phyloP scores from a whole-genome alignment of 2,797 vertebrate genomes.

The Anolis apletophallus region DNA sequence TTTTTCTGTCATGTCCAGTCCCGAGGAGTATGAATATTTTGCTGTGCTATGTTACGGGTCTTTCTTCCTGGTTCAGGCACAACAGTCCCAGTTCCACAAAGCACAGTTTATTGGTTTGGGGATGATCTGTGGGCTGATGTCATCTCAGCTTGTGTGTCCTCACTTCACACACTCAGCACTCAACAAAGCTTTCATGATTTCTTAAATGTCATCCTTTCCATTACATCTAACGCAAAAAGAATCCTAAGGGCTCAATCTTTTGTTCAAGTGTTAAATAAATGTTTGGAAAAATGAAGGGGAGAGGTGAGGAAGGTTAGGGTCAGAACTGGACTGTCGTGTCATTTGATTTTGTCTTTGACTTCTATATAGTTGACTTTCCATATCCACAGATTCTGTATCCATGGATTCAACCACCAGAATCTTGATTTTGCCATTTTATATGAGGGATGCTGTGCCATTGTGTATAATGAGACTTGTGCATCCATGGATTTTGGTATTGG shows the following conservation, averaged over 20 bases:
- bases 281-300: not conserved
- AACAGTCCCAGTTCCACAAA: not conserved
- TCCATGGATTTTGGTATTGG: no score
- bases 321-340: not conserved
- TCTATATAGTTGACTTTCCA: not conserved
- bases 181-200: not conserved
- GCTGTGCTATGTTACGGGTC: not conserved
- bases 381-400: no score
- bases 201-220: not conserved
- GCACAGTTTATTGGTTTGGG: not conserved
- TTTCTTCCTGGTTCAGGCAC: not conserved
- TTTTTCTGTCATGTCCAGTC: conserved; percentile 11
- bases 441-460: no score
- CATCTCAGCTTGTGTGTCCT: not conserved
- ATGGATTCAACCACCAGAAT: no score
- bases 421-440: no score
- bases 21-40: conserved; percentile 37
- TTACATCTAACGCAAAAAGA: not conserved
- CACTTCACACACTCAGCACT: not conserved
- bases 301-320: not conserved
- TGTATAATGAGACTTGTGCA: no score
- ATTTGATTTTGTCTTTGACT: not conserved
- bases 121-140: not conserved
- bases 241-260: not conserved
- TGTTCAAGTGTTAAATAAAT: not conserved